phyloP scores from a whole-genome alignment of 1,140 invertebrate genomes.

The Micrasema minimum region DNA sequence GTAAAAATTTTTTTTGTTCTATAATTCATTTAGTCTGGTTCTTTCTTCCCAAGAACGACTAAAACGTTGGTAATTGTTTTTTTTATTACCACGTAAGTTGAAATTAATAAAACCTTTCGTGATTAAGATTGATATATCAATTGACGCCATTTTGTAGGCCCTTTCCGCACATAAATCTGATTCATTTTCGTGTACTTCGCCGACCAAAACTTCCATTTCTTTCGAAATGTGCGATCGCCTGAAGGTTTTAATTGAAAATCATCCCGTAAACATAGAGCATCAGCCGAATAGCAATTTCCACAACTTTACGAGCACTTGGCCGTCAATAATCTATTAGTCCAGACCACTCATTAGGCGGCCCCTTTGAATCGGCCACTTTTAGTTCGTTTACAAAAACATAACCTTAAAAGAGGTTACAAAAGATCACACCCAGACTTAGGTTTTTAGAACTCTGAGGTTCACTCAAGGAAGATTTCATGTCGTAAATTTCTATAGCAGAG shows the following conservation, averaged over 20 bases:
- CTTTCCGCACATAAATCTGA: neutral
- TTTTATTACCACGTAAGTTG: no score
- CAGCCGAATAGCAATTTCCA: slow-evolving; percentile 26
- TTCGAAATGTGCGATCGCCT: neutral
- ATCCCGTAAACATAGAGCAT: slow-evolving; percentile 14
- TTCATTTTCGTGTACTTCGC: neutral
- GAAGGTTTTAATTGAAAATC: slow-evolving; percentile 17
- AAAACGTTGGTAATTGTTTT: no score
- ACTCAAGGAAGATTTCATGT: no score
- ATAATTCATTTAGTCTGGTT: no score
- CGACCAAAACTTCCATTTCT: neutral
- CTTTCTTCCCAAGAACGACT: no score
- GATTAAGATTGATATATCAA: no score
- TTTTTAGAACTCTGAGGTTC: no score
- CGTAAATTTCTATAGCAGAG: no score
- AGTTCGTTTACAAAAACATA: slow-evolving; percentile 19
- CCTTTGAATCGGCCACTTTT: slow-evolving; percentile 15
- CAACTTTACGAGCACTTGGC: slow-evolving; percentile 23
- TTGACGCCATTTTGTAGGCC: no score
- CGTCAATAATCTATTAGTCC: slow-evolving; percentile 35
- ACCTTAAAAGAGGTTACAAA: slow-evolving; percentile 7
- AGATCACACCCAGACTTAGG: slow-evolving; percentile 5
- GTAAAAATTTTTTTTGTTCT: no score
- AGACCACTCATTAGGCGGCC: slow-evolving; percentile 36
- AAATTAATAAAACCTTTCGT: no score